Evolutionary conservation across 2,113 vertebrate genomes (phyloP).

Genomic region (Riparia riparia): DNA sequence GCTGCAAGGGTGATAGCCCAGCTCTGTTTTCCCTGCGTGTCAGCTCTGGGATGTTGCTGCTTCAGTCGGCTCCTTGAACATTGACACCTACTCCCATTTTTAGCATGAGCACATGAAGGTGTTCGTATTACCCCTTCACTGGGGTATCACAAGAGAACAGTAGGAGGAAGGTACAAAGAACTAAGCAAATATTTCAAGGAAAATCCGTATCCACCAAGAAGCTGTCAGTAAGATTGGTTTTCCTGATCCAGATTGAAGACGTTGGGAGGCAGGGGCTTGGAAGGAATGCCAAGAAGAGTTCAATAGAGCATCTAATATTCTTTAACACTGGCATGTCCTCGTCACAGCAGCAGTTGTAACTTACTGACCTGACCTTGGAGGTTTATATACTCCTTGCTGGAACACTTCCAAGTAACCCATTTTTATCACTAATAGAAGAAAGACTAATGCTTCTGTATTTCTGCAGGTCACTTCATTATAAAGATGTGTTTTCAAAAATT

Average conservation of each 20-base stretch:
- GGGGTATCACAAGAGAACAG: not conserved
- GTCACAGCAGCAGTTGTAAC: not conserved
- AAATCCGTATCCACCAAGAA: rapidly evolving
- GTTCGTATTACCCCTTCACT: not conserved
- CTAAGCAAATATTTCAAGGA: not conserved
- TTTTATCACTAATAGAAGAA: not conserved
- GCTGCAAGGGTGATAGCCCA: not conserved
- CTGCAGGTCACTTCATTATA: not conserved
- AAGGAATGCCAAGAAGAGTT: not conserved
- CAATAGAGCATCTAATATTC: not conserved
- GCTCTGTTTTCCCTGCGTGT: not conserved
- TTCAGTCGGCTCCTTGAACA: not conserved
- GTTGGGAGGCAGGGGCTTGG: not conserved
- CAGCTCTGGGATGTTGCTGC: not conserved
- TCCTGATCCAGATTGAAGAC: not conserved
- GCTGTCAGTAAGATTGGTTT: not conserved
- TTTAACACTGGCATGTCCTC: not conserved
- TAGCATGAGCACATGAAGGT: not conserved
- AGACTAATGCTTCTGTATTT: not conserved
- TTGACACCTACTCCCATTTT: not conserved
- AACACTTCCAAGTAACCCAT: not conserved
- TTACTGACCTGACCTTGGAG: not conserved
- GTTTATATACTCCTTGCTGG: not conserved
- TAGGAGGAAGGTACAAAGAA: not conserved
- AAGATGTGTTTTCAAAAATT: not conserved